Evolutionary conservation across 92 coral and sea anemone genomes (phyloP).

Genomic region (Porites lobata): DNA sequence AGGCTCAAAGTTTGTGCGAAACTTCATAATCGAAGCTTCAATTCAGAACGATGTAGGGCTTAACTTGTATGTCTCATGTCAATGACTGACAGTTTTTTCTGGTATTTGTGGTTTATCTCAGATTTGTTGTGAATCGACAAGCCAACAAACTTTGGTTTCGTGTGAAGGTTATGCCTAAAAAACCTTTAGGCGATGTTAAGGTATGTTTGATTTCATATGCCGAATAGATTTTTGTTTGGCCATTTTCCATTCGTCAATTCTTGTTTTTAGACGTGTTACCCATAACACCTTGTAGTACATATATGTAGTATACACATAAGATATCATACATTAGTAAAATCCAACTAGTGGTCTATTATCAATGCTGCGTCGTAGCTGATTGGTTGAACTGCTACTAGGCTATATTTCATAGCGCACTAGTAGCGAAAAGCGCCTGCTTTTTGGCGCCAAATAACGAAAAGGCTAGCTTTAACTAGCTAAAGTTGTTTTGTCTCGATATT

Average conservation of each 20-base stretch:
- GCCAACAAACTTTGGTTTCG: conserved; percentile 95
- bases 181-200: conserved; percentile 90
- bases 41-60: not conserved
- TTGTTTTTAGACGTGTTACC: not conserved
- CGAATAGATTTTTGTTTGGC: not conserved
- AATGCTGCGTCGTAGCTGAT: too few relatives aligned
- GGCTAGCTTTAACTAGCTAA: too few relatives aligned
- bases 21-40: not conserved
- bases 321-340: too few relatives aligned
- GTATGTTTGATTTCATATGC: conserved; percentile 70
- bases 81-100: not conserved
- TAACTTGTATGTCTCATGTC: not conserved
- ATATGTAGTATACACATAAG: too few relatives aligned
- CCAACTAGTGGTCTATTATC: too few relatives aligned
- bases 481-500: too few relatives aligned
- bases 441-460: too few relatives aligned
- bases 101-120: conserved; percentile 14
- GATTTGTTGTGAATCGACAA: conserved; percentile 91
- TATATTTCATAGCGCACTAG: too few relatives aligned
- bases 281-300: too few relatives aligned
- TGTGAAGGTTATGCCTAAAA: conserved; percentile 86
- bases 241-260: not conserved
- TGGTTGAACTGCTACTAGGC: too few relatives aligned
- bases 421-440: too few relatives aligned
- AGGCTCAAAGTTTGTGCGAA: too few relatives aligned